These are phyloP conservation scores for Triplophysa tibetana DNA, from an alignment of 2,113 vertebrate genomes.

Conservation along the genomic window DNA sequence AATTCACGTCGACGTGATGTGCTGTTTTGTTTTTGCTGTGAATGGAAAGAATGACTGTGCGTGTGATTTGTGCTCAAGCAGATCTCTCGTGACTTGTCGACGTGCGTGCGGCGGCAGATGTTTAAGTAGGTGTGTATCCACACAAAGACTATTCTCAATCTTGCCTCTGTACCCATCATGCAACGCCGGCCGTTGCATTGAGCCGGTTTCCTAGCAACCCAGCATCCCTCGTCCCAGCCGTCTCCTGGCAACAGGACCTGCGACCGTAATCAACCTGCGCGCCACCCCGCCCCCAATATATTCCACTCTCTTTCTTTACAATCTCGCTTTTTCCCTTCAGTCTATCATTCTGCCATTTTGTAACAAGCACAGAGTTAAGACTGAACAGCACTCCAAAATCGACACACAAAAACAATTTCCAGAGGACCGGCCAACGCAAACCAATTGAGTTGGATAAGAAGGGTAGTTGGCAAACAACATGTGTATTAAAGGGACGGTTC, in stretches of 20 bases:
- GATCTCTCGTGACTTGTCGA: constrained; percentile 8
- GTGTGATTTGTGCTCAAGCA: constrained; percentile 20
- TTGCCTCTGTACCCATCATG: constrained; percentile 70
- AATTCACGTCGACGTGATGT: neutral
- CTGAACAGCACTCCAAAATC: constrained; percentile 13
- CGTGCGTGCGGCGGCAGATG: constrained; percentile 28
- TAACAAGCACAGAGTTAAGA: constrained; percentile 58
- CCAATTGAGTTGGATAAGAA: neutral
- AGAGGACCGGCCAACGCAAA: neutral
- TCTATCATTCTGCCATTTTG: constrained; percentile 43
- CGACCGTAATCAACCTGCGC: constrained; percentile 76
- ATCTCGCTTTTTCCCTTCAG: constrained; percentile 44
- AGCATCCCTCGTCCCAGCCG: constrained; percentile 75
- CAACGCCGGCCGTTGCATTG: constrained; percentile 74
- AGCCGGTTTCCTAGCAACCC: constrained; percentile 76
- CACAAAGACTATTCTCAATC: constrained; percentile 70
- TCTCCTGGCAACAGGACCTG: constrained; percentile 79
- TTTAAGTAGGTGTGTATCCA: constrained; percentile 28
- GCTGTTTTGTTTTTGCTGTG: constrained; percentile 16
- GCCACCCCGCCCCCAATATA: constrained; percentile 61
- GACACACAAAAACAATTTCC: constrained; percentile 12
- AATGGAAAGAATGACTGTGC: constrained; percentile 36
- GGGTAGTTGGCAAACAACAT: neutral
- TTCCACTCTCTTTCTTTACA: constrained; percentile 50
- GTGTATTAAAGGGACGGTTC: no score